Evolutionary conservation across 2,888 invertebrate species (phyloP).

Genomic region (Eupithecia insigniata): DNA sequence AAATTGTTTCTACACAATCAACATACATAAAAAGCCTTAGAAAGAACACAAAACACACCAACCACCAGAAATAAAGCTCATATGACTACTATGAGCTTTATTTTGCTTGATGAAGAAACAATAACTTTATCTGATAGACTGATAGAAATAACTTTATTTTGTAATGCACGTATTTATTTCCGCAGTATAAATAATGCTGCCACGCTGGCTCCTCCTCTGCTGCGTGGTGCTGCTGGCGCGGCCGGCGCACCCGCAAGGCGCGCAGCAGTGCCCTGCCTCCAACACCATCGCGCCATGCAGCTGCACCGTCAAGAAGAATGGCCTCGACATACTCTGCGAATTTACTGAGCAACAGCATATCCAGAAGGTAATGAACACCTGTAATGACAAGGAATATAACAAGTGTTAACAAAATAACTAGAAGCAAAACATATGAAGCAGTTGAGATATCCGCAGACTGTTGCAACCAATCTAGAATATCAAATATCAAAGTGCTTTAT

Average conservation of each 20-base stretch:
- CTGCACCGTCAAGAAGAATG: slow-evolving; percentile 94
- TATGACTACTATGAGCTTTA: no score
- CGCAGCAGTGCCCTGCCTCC: slow-evolving; percentile 90
- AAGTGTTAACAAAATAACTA: no score
- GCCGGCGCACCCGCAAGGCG: slow-evolving; percentile 76
- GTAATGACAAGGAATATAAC: neutral
- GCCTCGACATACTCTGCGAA: slow-evolving; percentile 94
- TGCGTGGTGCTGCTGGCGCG: slow-evolving; percentile 82
- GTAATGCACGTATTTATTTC: neutral
- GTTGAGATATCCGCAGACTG: no score
- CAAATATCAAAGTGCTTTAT: no score
- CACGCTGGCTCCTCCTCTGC: slow-evolving; percentile 81
- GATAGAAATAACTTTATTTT: neutral
- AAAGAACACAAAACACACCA: no score
- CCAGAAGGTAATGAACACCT: slow-evolving; percentile 68
- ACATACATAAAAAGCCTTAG: no score
- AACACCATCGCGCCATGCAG: slow-evolving; percentile 91
- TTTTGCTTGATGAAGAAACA: neutral
- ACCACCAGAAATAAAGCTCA: no score
- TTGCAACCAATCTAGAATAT: no score
- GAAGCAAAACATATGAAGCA: no score
- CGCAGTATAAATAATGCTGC: slow-evolving; percentile 76
- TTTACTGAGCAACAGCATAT: slow-evolving; percentile 92
- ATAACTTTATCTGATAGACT: no score
- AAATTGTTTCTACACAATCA: no score